Evolutionary conservation across 1,140 invertebrate genomes (phyloP), one percentile per base, ranked within the genome.

Genomic region (Latrodectus geometricus): DNA sequence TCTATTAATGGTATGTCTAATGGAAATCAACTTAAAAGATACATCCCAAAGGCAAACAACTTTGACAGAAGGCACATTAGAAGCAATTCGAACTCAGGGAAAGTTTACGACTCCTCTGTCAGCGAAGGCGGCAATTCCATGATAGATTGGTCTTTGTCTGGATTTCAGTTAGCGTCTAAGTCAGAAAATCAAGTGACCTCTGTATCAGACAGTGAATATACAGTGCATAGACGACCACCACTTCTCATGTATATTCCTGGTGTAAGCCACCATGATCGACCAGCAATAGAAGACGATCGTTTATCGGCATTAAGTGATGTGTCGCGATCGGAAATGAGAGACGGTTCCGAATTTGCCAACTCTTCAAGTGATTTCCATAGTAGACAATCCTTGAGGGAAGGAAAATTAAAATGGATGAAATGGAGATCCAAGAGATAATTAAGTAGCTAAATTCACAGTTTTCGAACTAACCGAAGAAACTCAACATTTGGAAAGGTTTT

Each of bases 161-260:
- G 82, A 69, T 84, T 84, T 68, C 82, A 84, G 49, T 35, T 84
- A 21, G 82, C 72, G 21, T 35, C 72, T 12, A 84, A 84, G 12
- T 61, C 72, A 52, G 82, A 84, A 21, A 84, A 66, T 75, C 61
- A 73, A 9, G 52, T 68, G 17, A 81, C 61, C 48, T 87, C 86
- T n/a, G 80, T 75, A 70, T 88, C 87, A 9, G 87, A 88, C 48
- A 82, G 82, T 68, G 87, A 88, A 54, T 84, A 66, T 56, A 74
- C 85, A 9, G 85, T 74, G 12, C 66, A 81, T 66, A 73, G 72
- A 72, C 68, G 85, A 72, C 85, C 85, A 56, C 85, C 85, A 61
- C 20, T 87, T 8, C 69, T 87, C 14, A 87, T 87, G 85, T 87
- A 87, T 21, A 87, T 87, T 20, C 85, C 85, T 15, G 85, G 85